Percentiles rank a stretch among this genome's conserved stretches.
Conservation (phyloP, 2,113 vertebrate species). For the Apteryx mantelli region DNA sequence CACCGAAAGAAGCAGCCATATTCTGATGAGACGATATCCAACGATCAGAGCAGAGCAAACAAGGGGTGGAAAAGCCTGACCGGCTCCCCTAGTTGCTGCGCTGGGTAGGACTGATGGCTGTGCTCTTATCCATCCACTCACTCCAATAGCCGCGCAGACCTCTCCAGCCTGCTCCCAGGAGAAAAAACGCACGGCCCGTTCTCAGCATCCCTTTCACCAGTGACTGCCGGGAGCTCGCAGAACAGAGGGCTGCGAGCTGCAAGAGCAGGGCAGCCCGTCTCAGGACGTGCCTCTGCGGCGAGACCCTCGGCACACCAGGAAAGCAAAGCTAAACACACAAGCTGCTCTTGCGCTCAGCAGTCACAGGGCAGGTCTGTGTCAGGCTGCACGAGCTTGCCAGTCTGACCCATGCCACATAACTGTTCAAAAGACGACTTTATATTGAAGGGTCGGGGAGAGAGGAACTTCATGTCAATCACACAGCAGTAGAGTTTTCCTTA, state of each 20-base stretch:
- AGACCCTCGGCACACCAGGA: background rate
- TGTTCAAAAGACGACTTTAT: background rate
- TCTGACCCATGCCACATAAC: background rate
- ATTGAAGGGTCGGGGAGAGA: background rate
- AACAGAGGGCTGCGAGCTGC: background rate
- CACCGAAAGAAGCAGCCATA: background rate
- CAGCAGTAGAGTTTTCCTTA: background rate
- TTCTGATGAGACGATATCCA: background rate
- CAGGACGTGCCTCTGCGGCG: background rate
- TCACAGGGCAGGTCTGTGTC: background rate
- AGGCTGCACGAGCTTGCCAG: no score
- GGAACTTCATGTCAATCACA: rapidly evolving
- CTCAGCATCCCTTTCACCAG: no score
- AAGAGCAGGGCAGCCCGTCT: no score
- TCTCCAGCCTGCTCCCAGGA: rapidly evolving
- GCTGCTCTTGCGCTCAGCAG: rapidly evolving
- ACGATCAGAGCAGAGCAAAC: background rate
- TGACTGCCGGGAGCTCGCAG: background rate
- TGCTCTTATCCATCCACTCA: background rate
- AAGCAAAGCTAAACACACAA: rapidly evolving
- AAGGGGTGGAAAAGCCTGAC: background rate
- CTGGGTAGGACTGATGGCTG: background rate
- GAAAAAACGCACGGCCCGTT: background rate
- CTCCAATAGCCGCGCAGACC: background rate
- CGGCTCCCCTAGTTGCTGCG: background rate